Base-by-base conservation (phyloP, 2,113 vertebrate genomes). In the Caretta caretta region DNA sequence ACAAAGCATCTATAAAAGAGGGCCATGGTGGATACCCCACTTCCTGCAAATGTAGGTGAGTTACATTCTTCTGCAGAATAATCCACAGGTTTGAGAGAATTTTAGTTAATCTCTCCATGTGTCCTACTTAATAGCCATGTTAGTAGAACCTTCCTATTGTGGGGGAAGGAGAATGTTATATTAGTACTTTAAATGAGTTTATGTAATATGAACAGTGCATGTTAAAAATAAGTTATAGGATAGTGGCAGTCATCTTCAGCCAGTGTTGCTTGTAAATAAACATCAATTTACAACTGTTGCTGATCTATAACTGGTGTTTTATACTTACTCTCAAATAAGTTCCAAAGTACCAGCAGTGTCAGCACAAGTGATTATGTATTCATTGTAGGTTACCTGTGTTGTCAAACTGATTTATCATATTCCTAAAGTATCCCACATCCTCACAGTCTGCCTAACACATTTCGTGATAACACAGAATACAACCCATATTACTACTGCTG, bases 41-140 rank as follows among this genome's bases (percentile, higher is more conserved):
- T 90, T 91, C 0, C 8, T 84, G 65, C 84, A 92, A 90, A 95
- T 78, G 35, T 59, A 54, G 48, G 53, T 91, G 96, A 85, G 38
- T 35, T 90, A 8, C 87, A 82, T 80, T 19, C 17, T 62, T 93
- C 72, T 94, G 72, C 84, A 90, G 90, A 83, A 93, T 94, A 91
- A 84, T 48, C 6, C 3, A 3, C 38, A 4, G 81, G n/a, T 80
- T 90, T 90, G 80, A 87, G 62, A 91, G 20, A 50, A 93, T 89
- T 94, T 85, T 3, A 88, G 93, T 83, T 95, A 93, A 92, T 96
- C 0, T 85, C 80, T 88, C 35, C 88, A 92, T 84, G 75, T 96
- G 94, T 84, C 91, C 96, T 96, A 85, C 95, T 96, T 95, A 94
- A 76, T 4, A n/a, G 35, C 62, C 35, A n/a, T n/a, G 35, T 76